Base-by-base conservation (phyloP, 2,888 invertebrate species). In the Autographa gamma region DNA sequence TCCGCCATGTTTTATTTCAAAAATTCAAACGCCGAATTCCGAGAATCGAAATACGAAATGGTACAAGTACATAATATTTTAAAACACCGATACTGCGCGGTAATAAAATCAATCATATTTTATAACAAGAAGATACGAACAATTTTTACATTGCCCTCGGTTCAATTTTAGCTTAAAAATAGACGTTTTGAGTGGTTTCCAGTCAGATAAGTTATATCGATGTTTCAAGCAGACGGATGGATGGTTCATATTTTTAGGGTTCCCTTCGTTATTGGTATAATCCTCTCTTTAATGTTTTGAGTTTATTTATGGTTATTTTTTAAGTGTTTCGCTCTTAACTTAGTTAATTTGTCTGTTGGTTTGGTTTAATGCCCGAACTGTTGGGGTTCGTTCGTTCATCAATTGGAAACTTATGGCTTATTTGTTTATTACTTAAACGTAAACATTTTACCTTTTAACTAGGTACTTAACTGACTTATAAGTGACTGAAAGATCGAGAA, bases 41-140 rank as follows among this genome's bases (percentile, higher is more conserved):
- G 64, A 79, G 82, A 85, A 85, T 81, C 82, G 85, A 86, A 83
- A 83, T 86, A 86, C 88, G 88, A 90, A 89, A 85, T 84, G 83
- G 80, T 78, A 84, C 85, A 86, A 80, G 84, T 79, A 86, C 76
- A 78, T 80, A 83, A 79, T 80, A 83, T 85, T 88, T 90, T 90
- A 88, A 91, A 94, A 91, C 92, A 89, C 88, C 91, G 89, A 92
- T 90, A 89, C 90, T 83, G 90, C 89, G 86, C 83, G 77, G 92
- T 89, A 91, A 94, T 95, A 95, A 95, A 94, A 95, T 95, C 95
- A 94, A 95, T 95, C 95, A 95, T 92, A 90, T 56, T 56, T 56
- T 56, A 56, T 91, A 89, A 88, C 91, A 91, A 91, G 91, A 88
- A 89, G 91, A 92, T 91, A 93, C 89, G 83, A 85, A 81, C 90